Evolutionary conservation across 2,888 invertebrate species (phyloP), one percentile per base, ranked within the genome.

Genomic region (Oligia strigilis): DNA sequence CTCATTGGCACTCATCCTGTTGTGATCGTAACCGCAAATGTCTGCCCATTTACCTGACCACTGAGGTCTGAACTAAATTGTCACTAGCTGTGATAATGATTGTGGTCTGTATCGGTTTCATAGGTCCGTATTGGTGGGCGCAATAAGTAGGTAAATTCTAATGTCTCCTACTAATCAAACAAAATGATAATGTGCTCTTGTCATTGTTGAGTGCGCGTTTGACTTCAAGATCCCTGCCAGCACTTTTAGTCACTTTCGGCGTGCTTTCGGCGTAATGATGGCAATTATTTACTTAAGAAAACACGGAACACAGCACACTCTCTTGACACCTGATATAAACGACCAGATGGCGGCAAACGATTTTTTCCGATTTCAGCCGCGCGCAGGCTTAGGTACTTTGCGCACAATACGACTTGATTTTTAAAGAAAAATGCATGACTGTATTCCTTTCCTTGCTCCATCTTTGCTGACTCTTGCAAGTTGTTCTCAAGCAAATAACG

Each of bases 21-120:
- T 75, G 75, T 74, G 75, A 75, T 75, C 62, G 49, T 67, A 79
- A 86, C 83, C 79, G 66, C 81, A 80, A 72, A 72, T 52, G 60
- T 62, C 29, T 60, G n/a, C 52, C 75, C 55, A 77, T 71, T 81
- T 72, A 79, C 66, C 17, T 71, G 40, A 77, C 72, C 74, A 69
- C 66, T 73, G 69, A 76, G 67, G 52, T 74, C 77, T 62, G 64
- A 67, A 73, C 55, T 55, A 62, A 76, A 87, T 83, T 73, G 67
- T 52, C 70, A 58, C 67, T 64, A 67, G 14, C 64, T 8, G 58
- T 77, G 46, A 74, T 40, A 74, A 74, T 74, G 23, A 62, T 60
- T 76, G 72, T 23, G 55, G 64, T 75, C 19, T 58, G 40, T 52
- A 66, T 75, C 66, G 14, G 36, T 60, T 55, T 66, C 40, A 29